These are phyloP conservation scores for Pseudomugil tenellus DNA, from an alignment of 2,797 vertebrate species.

Conservation along the genomic window DNA sequence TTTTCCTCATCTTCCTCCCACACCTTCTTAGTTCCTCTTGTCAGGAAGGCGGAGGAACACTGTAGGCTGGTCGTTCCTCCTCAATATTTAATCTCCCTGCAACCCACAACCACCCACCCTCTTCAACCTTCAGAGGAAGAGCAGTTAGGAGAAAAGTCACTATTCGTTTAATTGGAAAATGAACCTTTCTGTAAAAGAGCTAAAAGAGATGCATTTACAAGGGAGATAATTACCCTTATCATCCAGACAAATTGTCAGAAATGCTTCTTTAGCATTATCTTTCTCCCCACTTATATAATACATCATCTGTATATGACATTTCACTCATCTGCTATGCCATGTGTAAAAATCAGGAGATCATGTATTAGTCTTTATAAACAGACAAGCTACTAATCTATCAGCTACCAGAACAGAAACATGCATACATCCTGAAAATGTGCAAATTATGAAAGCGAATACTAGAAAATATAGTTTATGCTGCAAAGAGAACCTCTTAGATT, in stretches of 20 bases:
- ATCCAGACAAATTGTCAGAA: slow-evolving; percentile 12
- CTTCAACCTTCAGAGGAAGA: slow-evolving; percentile 4
- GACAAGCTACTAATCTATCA: slow-evolving; percentile 10
- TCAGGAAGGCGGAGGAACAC: slow-evolving; percentile 52
- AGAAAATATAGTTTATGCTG: slow-evolving; percentile 14
- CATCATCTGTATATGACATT: not conserved
- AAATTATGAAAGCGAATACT: slow-evolving; percentile 5
- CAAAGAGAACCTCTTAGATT: slow-evolving; percentile 8
- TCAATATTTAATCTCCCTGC: slow-evolving; percentile 69
- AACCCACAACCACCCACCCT: not conserved
- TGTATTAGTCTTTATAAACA: slow-evolving; percentile 18
- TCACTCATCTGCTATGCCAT: not conserved
- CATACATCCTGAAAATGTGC: slow-evolving; percentile 11
- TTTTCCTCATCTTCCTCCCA: slow-evolving; percentile 40
- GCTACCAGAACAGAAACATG: slow-evolving; percentile 15
- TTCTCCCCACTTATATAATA: not conserved
- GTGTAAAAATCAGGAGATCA: slow-evolving; percentile 16
- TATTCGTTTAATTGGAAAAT: not conserved
- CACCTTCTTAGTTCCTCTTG: slow-evolving; percentile 51
- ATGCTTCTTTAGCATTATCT: not conserved
- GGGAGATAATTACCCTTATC: slow-evolving; percentile 30
- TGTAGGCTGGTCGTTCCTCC: slow-evolving; percentile 53
- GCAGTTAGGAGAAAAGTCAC: not conserved
- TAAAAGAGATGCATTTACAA: slow-evolving; percentile 27
- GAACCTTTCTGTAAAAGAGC: slow-evolving; percentile 6